These are phyloP conservation scores for Drosophila melanica DNA, from an alignment of 1,140 invertebrate species.

Conservation along the genomic window DNA sequence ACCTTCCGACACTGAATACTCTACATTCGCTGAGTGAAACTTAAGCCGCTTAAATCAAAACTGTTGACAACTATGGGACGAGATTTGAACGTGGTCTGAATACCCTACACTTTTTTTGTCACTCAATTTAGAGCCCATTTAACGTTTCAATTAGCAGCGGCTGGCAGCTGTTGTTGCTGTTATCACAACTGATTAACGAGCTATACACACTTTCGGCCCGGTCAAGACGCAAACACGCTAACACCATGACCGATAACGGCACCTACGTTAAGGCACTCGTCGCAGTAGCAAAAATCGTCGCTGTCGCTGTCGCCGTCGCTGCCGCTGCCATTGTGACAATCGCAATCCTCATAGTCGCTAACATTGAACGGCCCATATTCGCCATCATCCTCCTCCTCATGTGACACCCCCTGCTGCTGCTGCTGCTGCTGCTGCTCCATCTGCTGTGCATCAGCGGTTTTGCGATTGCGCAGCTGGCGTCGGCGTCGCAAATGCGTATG, in stretches of 20 bases:
- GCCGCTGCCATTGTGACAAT: constrained; percentile 24
- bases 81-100: too few species aligned
- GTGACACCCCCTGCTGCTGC: not conserved
- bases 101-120: too few species aligned
- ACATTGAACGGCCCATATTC: constrained; percentile 74
- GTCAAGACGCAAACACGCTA: not conserved
- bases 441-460: not conserved
- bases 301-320: constrained; percentile 84
- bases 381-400: constrained; percentile 43
- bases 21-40: too few species aligned
- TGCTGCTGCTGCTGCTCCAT: not conserved
- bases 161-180: constrained; percentile 9
- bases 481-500: constrained; percentile 24
- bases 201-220: constrained; percentile 18
- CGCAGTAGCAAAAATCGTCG: constrained; percentile 88
- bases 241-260: constrained; percentile 10
- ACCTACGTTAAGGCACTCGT: constrained; percentile 88
- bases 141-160: constrained; percentile 36
- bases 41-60: too few species aligned
- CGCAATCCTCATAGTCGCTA: constrained; percentile 60
- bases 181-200: constrained; percentile 30
- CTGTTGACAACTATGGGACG: too few species aligned
- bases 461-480: constrained; percentile 7
- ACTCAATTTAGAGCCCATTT: not conserved
- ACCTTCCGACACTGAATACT: too few species aligned